Percentiles rank a stretch among this genome's conserved stretches.
Evolutionary conservation across 2,113 vertebrate species (phyloP).

Genomic region (Melanocharis versteri): DNA sequence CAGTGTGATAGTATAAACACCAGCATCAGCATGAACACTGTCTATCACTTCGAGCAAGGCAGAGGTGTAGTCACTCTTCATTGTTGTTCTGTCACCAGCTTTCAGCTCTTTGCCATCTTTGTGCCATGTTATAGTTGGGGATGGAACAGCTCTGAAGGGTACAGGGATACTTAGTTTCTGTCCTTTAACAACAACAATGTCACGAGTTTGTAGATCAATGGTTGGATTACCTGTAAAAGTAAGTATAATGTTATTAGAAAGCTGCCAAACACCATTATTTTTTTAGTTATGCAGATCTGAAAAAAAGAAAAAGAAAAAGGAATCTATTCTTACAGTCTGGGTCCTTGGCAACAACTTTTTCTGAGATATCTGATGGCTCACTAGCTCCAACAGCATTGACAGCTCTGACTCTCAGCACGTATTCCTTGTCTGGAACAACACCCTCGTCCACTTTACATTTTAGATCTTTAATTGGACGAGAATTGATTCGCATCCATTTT

Average conservation of each 20-base stretch:
- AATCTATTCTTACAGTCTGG: conserved; percentile 88
- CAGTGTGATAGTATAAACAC: conserved; percentile 85
- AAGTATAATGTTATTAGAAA: not conserved
- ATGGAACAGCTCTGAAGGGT: conserved; percentile 91
- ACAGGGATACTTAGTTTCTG: conserved; percentile 88
- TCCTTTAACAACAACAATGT: conserved; percentile 89
- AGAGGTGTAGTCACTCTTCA: conserved; percentile 84
- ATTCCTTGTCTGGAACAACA: conserved; percentile 94
- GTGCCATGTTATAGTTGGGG: conserved; percentile 88
- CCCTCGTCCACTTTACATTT: conserved; percentile 91
- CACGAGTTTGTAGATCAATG: conserved; percentile 84
- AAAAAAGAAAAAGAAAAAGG: not conserved
- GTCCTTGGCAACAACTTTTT: conserved; percentile 93
- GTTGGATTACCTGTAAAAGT: conserved; percentile 83
- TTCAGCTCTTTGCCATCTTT: conserved; percentile 89
- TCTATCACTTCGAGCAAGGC: conserved; percentile 86
- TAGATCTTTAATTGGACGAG: conserved; percentile 90
- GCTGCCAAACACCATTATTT: not conserved
- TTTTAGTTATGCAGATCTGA: not conserved
- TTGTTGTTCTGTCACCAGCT: conserved; percentile 81
- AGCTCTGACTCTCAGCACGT: conserved; percentile 90
- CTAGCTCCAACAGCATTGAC: conserved; percentile 91
- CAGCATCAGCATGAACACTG: conserved; percentile 84
- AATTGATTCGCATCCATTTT: conserved; percentile 96
- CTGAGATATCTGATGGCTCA: conserved; percentile 92